Evolutionary conservation across 2,113 vertebrate genomes (phyloP), one percentile per base, ranked within the genome.

Genomic region (Haemorhous mexicanus): DNA sequence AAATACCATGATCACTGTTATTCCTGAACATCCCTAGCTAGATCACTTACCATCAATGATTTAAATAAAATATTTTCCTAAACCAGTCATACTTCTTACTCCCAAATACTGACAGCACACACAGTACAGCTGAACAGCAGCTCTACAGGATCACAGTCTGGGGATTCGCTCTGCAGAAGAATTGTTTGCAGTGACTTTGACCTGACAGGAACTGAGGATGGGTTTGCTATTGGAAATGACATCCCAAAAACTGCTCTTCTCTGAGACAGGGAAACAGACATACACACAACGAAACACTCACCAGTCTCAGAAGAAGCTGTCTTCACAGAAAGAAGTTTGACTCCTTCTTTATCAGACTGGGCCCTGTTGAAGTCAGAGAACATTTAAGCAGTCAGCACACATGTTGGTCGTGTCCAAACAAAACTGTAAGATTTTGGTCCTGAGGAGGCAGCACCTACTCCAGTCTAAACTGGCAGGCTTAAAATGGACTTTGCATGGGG

Each of bases 281-380:
- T 11, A 59, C 21, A 70, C 26, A 47, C 16, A 39, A 30, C 18
- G 37, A 47, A 83, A 63, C 50, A 86, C 98, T 97, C 96, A 98
- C 98, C 98, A 85, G 95, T 87, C 89, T 98, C 98, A 21, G 97
- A 20, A 95, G 97, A 97, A 75, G 98, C 97, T 63, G 98, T 97
- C 95, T 98, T 98, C 79, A 98, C 97, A 41, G 98, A 98, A 94
- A 98, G 97, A 85, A 98, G 97, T 90, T 98, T 98, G 87, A 98
- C 98, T 58, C 97, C 98, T 91, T 98, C 98, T 95, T 98, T 98
- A 69, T 98, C 97, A 3, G 97, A 97, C 47, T 98, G 97, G 53
- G 95, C 84, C 85, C 98, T 98, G 74, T 97, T 94, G 53, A 87
- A 88, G 33, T 49, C 64, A 83, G 92, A 87, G 90, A 66, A 94